Base-by-base conservation (phyloP, 2,888 invertebrate species). In the Acleris holmiana region DNA sequence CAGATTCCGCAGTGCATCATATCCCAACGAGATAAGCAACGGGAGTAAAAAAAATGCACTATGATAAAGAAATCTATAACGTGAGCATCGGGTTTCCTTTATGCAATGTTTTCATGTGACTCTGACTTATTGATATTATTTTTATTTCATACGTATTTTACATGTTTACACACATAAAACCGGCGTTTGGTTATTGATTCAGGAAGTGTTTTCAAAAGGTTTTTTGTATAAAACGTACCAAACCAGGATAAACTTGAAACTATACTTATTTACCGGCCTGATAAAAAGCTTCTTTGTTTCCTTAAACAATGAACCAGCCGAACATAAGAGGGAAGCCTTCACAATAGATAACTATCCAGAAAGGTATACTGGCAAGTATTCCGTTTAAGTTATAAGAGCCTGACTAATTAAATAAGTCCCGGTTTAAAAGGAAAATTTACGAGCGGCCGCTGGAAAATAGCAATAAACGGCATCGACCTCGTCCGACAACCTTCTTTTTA, bases 1-100 rank as follows among this genome's bases (percentile, higher is more conserved):
- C 85, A 80, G 84, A 82, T 83, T 84, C 86, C 88, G 89, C 89
- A 88, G 79, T 89, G 88, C 89, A 90, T 89, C 87, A 87, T 84
- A 83, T 78, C 80, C 74, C 72, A 61, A 68, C 55, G 74, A 67
- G 70, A 68, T 69, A 71, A 69, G 70, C 67, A 69, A 73, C 68
- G 65, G 69, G 70, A 62, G 65, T 69, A 73, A 73, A 70, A n/a
- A 70, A 71, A 59, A 71, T 72, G 70, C 55, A 61, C 23, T 4
- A 25, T 25, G 25, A 59, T 50, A 59, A 59, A 49, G 17, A 23
- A 21, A 35, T 18, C 35, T 48, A 29, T 47, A n/a, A 48, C 4
- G 18, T 35, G 25, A 19, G 47, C 47, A n/a, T n/a, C 10, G 47
- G 29, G 19, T 29, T 47, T 19, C 5, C 8, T 35, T 17, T 18